phyloP scores from a whole-genome alignment of 2,888 invertebrate species.

The Limnephilus auricula region DNA sequence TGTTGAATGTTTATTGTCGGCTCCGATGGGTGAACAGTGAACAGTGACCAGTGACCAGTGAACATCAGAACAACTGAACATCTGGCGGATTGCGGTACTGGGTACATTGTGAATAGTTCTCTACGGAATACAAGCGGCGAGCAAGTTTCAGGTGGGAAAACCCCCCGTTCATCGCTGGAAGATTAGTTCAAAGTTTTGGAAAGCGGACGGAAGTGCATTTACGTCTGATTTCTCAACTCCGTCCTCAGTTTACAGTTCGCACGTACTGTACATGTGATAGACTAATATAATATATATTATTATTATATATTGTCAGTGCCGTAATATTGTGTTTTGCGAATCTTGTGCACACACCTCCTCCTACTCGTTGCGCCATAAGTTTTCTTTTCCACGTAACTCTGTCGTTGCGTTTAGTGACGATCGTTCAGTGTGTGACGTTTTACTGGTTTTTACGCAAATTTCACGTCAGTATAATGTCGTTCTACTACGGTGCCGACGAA shows the following conservation, averaged over 20 bases:
- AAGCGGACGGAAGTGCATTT: slow-evolving; percentile 36
- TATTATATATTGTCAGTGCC: not conserved
- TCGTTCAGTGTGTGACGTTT: slow-evolving; percentile 17
- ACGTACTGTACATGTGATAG: not conserved
- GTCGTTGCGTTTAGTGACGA: slow-evolving; percentile 31
- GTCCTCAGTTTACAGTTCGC: not conserved
- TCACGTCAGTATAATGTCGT: slow-evolving; percentile 9
- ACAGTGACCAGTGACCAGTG: not conserved
- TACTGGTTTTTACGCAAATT: not conserved
- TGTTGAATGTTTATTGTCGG: not conserved
- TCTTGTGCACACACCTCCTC: not conserved
- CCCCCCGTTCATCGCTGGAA: not conserved
- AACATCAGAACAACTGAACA: not conserved
- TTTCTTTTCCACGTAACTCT: slow-evolving; percentile 6
- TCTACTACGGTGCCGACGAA: no score
- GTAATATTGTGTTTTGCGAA: not conserved
- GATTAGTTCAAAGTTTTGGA: slow-evolving; percentile 22
- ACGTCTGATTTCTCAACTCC: slow-evolving; percentile 22
- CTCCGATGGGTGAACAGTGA: not conserved
- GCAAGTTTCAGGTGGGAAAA: not conserved
- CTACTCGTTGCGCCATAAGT: slow-evolving; percentile 19
- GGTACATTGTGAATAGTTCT: not conserved
- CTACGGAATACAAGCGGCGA: not conserved
- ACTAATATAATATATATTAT: not conserved
- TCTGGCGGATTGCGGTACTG: not conserved